Evolutionary conservation across 2,888 invertebrate genomes (phyloP).

Genomic region (Monochamus alternatus): DNA sequence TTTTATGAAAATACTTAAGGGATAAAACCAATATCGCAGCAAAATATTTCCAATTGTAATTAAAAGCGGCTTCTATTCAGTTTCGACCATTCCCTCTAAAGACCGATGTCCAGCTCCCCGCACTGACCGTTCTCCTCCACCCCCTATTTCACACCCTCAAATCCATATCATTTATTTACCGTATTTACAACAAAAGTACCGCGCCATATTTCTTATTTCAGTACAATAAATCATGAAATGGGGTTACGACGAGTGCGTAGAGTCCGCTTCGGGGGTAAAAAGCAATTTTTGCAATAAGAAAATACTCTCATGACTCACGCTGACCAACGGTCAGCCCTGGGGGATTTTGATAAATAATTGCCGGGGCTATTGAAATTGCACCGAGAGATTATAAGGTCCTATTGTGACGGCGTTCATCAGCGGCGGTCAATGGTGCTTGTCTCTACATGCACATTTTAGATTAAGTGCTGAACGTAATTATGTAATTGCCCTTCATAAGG

Average conservation of each 20-base stretch:
- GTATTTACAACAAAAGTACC: slow-evolving; percentile 54
- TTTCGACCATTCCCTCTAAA: not conserved
- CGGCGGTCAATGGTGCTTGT: slow-evolving; percentile 6
- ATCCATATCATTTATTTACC: slow-evolving; percentile 58
- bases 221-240: slow-evolving; percentile 57
- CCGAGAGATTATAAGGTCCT: slow-evolving; percentile 25
- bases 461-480: not conserved
- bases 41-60: too few species aligned
- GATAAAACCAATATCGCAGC: too few species aligned
- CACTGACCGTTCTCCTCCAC: slow-evolving; percentile 37
- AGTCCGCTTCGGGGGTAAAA: slow-evolving; percentile 48
- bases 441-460: not conserved
- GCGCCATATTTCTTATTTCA: slow-evolving; percentile 57
- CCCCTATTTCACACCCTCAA: slow-evolving; percentile 55
- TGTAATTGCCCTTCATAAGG: not conserved
- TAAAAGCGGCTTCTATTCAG: not conserved
- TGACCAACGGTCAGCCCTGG: slow-evolving; percentile 56
- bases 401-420: slow-evolving; percentile 28
- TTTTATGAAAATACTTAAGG: too few species aligned
- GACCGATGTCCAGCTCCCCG: slow-evolving; percentile 42
- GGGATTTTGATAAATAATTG: slow-evolving; percentile 44
- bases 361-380: slow-evolving; percentile 37
- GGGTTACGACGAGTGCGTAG: slow-evolving; percentile 43
- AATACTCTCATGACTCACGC: slow-evolving; percentile 56
- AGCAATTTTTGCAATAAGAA: slow-evolving; percentile 55